A percentile compares a stretch with the other conserved stretches of the same genome.
phyloP scores from a whole-genome alignment of 2,888 invertebrate species.

The Osmoderma eremita region DNA sequence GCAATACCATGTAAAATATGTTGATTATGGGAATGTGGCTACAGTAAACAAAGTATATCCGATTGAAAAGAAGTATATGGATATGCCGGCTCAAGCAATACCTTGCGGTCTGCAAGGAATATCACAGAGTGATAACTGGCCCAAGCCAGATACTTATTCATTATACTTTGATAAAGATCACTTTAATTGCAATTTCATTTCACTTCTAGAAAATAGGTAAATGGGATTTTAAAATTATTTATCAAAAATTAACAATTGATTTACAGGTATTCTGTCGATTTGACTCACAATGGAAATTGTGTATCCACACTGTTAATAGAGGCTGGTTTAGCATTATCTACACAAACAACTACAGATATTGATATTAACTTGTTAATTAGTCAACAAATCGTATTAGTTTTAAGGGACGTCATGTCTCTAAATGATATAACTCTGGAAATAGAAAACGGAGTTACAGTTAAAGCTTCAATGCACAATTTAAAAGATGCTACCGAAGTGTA shows the following conservation, averaged over 20 bases:
- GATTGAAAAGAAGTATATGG: slow-evolving; percentile 73
- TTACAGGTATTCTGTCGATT: slow-evolving; percentile 53
- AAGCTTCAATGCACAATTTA: slow-evolving; percentile 64
- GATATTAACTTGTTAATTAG: slow-evolving; percentile 31
- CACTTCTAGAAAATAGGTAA: slow-evolving; percentile 64
- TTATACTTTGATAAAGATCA: slow-evolving; percentile 71
- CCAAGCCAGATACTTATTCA: slow-evolving; percentile 66
- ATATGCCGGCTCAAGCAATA: slow-evolving; percentile 76
- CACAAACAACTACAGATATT: slow-evolving; percentile 12
- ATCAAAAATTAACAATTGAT: neutral
- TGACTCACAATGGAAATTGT: slow-evolving; percentile 49
- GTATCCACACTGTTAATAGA: slow-evolving; percentile 19
- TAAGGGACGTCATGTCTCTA: slow-evolving; percentile 31
- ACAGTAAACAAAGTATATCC: slow-evolving; percentile 77
- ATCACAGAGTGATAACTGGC: slow-evolving; percentile 70
- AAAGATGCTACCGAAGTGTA: slow-evolving; percentile 61
- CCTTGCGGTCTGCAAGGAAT: slow-evolving; percentile 74
- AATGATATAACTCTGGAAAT: slow-evolving; percentile 44
- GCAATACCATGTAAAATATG: slow-evolving; percentile 73
- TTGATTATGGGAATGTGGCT: slow-evolving; percentile 81
- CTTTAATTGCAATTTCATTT: slow-evolving; percentile 70
- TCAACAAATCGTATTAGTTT: slow-evolving; percentile 37
- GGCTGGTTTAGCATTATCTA: slow-evolving; percentile 20
- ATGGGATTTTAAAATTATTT: slow-evolving; percentile 47
- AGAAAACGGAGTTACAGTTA: slow-evolving; percentile 52